Evolutionary conservation across 2,888 invertebrate genomes (phyloP), one percentile per base, ranked within the genome.

Genomic region (Agrotis clavis): DNA sequence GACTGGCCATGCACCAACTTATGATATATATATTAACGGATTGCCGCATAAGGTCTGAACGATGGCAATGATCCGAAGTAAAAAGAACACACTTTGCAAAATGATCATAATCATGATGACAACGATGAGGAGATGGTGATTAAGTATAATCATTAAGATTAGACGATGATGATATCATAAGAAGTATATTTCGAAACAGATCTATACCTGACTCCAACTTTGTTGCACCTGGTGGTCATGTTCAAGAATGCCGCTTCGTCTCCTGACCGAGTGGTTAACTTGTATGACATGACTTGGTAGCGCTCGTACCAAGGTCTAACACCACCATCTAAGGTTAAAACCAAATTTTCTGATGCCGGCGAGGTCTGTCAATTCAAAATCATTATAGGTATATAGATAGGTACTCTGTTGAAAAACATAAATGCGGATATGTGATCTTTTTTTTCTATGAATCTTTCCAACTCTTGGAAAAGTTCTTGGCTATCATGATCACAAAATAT

Each of bases 281-380:
- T 95, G 92, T 99, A 99, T 9, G 98, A 98, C 87, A 98, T 97
- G 0, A 98, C 98, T 91, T 99, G 98, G 89, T 99, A 98, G 18
- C 98, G 94, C 90, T 99, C 98, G 96, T 97, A 99, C 99, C 99
- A 99, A 0, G 98, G 97, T 62, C 98, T 95, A 3, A 87, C 79
- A 21, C 91, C 90, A 35, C 95, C 93, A 14, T 90, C 71, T 4
- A 97, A 88, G 1, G 97, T 94, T 11, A 97, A 91, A 79, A 96
- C 90, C 53, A 96, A 79, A 88, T 98, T 98, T 90, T 98, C 98
- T 82, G 97, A 97, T 0, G 97, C 97, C 5, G 98, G 98, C 0
- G 98, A 98, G 6, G 98, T 97, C 98, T 98, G 85, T 3, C 19
- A 45, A 62, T 45, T 21, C 62, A 68, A 14, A 56, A 62, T 35